phyloP scores from a whole-genome alignment of 2,797 vertebrate genomes.

The Potorous gilbertii region DNA sequence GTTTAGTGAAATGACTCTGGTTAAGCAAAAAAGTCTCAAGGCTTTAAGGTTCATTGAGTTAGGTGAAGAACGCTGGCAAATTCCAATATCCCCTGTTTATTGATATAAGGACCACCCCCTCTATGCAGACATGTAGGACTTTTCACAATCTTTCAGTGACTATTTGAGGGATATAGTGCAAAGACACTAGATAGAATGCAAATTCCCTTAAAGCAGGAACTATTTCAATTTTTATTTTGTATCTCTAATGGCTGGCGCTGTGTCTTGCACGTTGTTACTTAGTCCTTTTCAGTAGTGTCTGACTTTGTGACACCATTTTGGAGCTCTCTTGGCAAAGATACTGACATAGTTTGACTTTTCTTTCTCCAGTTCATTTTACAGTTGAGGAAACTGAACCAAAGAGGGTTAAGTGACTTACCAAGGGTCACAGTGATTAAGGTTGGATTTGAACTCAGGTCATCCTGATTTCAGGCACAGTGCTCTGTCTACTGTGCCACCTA shows the following conservation, averaged over 20 bases:
- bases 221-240: neutral
- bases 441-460: neutral
- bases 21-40: neutral
- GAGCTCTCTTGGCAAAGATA: neutral
- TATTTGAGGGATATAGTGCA: neutral
- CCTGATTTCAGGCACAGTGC: neutral
- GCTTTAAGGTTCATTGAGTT: neutral
- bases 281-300: neutral
- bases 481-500: neutral
- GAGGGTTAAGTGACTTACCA: neutral
- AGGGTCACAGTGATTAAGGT: neutral
- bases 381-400: neutral
- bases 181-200: neutral
- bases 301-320: neutral
- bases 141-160: neutral
- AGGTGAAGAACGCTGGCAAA: neutral
- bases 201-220: neutral
- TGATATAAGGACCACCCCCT: accelerated
- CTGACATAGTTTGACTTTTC: neutral
- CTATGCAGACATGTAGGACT: neutral
- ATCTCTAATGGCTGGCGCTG: neutral
- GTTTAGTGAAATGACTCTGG: neutral
- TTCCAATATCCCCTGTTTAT: neutral
- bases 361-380: neutral
- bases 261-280: neutral